Evolutionary conservation across 35 echinoderm and acorn worm genomes (phyloP).

Genomic region (Lytechinus pictus): DNA sequence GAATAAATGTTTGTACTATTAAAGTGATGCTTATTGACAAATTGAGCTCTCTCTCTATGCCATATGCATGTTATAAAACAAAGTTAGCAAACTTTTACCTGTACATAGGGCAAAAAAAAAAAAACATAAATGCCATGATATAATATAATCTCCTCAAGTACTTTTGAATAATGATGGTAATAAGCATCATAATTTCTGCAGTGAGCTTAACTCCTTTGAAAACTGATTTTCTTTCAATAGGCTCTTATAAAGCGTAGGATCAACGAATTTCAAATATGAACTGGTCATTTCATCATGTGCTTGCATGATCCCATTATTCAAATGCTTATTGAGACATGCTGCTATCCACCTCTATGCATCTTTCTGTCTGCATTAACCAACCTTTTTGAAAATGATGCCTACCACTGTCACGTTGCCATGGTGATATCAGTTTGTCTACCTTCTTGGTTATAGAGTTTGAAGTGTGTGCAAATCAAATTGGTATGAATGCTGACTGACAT

Average conservation of each 20-base stretch:
- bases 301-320: not conserved
- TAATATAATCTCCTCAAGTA: not conserved
- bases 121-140: too few species aligned
- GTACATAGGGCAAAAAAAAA: too few species aligned
- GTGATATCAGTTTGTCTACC: too few species aligned
- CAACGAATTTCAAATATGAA: not conserved
- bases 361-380: not conserved
- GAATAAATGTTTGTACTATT: too few species aligned
- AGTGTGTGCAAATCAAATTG: too few species aligned
- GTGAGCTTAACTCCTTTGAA: too few species aligned
- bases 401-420: not conserved
- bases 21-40: too few species aligned
- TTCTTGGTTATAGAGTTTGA: too few species aligned
- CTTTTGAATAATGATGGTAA: not conserved
- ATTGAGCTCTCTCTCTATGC: too few species aligned
- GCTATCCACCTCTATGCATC: not conserved
- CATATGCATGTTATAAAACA: not conserved
- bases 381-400: not conserved
- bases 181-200: not conserved
- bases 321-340: not conserved
- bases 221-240: not conserved
- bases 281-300: not conserved
- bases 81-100: not conserved
- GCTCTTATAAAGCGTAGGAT: not conserved
- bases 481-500: too few species aligned